Evolutionary conservation across 2,888 invertebrate genomes (phyloP), one percentile per base, ranked within the genome.

Genomic region (Andrena flavipes): DNA sequence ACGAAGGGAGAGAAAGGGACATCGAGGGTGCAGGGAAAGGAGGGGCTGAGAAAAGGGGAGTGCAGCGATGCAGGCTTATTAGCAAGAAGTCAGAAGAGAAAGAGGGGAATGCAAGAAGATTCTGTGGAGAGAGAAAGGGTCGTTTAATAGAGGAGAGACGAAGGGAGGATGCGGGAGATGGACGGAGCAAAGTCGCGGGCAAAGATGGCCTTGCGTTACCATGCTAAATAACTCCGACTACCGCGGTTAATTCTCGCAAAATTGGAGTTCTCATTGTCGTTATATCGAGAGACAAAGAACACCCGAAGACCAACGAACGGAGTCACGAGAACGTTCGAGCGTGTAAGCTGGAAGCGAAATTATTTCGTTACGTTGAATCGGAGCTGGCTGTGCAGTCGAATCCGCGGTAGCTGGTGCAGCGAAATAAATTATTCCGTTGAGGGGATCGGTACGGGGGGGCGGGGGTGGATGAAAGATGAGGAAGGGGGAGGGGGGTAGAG

Each of bases 121-220:
- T 65, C 51, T 26, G 81, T 62, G 56, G 70, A 65, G 68, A 63
- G 69, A 74, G 64, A 72, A 60, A 76, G 63, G 23, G 60, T 59
- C 70, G 56, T 73, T 78, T 76, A 84, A 76, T 72, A 62, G 75
- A 60, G 67, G 65, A 80, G 69, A 70, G 80, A 60, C 16, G 64
- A 60, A 56, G 65, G 59, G 69, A 65, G 62, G 51, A 59, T 42
- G 26, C 67, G 20, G 33, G 33, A 68, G 71, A 64, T 35, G 54
- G 72, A 69, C 76, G 26, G 62, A 72, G 64, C 62, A 76, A 76
- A 80, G 83, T 78, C 80, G 69, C 69, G 83, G 77, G 87, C 85
- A 87, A 85, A 87, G 87, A 89, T 84, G 86, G 84, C 82, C 64
- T 73, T 76, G 86, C 85, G 87, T 88, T 88, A 86, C 85, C 85